These are phyloP conservation scores for Poecilobothrus nobilitatus DNA, from an alignment of 2,888 invertebrate genomes.

Conservation along the genomic window DNA sequence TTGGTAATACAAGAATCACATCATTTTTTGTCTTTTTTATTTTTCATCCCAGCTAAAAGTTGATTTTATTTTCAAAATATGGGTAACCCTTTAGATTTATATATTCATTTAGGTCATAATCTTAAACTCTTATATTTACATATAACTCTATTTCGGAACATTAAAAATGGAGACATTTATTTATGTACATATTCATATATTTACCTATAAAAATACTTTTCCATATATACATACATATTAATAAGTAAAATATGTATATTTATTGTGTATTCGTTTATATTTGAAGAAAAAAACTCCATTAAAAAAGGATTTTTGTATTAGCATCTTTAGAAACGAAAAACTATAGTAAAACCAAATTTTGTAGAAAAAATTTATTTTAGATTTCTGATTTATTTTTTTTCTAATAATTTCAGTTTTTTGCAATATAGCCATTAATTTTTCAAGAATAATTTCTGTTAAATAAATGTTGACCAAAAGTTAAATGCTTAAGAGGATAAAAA, in stretches of 20 bases:
- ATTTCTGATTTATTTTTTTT: background rate
- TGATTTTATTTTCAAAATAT: no score
- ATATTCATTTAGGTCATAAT: no score
- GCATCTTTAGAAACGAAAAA: no score
- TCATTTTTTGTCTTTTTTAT: no score
- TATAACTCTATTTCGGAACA: no score
- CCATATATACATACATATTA: background rate
- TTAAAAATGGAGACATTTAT: background rate
- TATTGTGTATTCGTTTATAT: background rate
- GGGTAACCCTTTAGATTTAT: no score
- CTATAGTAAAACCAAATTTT: no score
- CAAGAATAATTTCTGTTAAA: background rate
- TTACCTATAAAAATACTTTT: no score
- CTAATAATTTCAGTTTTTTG: background rate
- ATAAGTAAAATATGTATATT: background rate
- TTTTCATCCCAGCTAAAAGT: no score
- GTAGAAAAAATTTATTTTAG: background rate
- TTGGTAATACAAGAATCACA: no score
- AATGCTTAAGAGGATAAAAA: background rate
- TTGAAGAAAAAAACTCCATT: background rate
- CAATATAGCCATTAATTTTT: background rate
- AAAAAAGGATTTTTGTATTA: no score
- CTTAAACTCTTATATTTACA: no score
- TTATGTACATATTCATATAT: background rate
- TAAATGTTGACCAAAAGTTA: background rate